Percentiles rank a stretch among this genome's conserved stretches.
Conservation (phyloP, 2,888 invertebrate species). For the Eucera pruinosa region DNA sequence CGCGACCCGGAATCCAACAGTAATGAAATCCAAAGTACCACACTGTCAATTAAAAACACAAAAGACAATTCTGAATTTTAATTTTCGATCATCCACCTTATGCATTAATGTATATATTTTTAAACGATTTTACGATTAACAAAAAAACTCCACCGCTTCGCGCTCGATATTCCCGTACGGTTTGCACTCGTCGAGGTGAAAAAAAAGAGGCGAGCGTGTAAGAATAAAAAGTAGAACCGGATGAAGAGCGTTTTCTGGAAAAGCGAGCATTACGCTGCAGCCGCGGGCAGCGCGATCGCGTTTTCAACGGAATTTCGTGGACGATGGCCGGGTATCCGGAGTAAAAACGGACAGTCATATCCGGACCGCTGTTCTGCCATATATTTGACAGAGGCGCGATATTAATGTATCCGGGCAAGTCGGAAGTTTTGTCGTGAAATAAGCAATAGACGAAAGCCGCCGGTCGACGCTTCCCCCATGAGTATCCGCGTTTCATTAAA, state of each 20-base stretch:
- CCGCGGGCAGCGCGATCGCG: background rate
- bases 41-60: no score
- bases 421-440: constrained; percentile 57
- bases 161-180: no score
- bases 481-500: constrained; percentile 65
- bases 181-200: background rate
- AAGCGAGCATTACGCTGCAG: background rate
- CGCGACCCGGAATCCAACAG: no score
- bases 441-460: constrained; percentile 52
- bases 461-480: constrained; percentile 14
- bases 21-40: no score
- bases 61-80: no score
- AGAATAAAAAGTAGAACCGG: background rate
- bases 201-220: no score
- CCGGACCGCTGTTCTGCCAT: background rate
- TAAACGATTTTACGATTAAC: no score
- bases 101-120: no score
- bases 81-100: no score
- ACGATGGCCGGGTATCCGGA: constrained; percentile 9
- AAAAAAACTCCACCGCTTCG: no score
- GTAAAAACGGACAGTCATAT: constrained; percentile 21
- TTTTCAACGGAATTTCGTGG: constrained; percentile 10
- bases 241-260: background rate
- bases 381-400: constrained; percentile 34
- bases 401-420: constrained; percentile 45